Evolutionary conservation across 1,140 invertebrate genomes (phyloP), one percentile per base, ranked within the genome.

Genomic region (Holcopasites calliopsidis): DNA sequence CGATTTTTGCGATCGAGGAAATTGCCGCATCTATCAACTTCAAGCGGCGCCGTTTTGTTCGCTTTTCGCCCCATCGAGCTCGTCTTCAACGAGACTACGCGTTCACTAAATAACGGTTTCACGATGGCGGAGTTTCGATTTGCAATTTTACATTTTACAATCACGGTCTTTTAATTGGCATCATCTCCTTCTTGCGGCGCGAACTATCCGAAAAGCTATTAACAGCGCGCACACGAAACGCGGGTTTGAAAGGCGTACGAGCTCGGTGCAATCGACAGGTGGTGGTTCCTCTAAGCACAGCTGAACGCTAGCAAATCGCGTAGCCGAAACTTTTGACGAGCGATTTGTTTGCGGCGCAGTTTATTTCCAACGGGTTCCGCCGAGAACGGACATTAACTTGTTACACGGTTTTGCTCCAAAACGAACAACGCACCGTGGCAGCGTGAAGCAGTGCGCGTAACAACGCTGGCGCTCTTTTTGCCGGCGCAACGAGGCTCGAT

Each of bases 371-470:
- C 49, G n/a, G 47, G 40, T 31, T 55, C 38, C 47, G 26, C 1
- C n/a, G 79, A 47, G 79, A 35, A 62, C 50, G 70, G 44, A 81
- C 64, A 75, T 76, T 76, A 71, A 76, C 80, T 71, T 66, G 78
- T 81, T 80, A 82, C 78, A 82, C 49, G 74, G 68, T 76, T 82
- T 82, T 71, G 62, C 78, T 77, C 57, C 68, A 61, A 70, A 82
- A 78, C 80, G 58, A 74, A 58, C 68, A 78, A 82, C n/a, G n/a
- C n/a, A n/a, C 54, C 44, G 40, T 18, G 5, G 50, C 16, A 58
- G 38, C 40, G 33, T 38, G 31, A 26, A 47, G 52, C 40, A 21
- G 4, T 40, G 50, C 42, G 52, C 60, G 18, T 58, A 62, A 73
- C 80, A 70, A 64, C 35, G 35, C 44, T 44, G 49, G 47, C n/a